Evolutionary conservation across 1,140 invertebrate species (phyloP), one percentile per base, ranked within the genome.

Genomic region (Delia radicum): DNA sequence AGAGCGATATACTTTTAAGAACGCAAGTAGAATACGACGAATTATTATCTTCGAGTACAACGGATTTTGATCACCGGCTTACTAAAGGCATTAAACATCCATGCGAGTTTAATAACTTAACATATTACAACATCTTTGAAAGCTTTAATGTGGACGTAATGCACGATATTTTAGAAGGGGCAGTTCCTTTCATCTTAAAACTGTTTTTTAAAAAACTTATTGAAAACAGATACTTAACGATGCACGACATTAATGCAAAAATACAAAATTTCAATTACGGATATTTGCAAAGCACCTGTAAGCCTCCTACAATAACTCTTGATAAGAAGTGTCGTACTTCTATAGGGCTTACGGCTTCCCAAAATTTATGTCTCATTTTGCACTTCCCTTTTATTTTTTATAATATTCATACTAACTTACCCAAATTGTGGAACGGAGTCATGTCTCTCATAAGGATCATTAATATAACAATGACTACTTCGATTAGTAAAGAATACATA

Each of bases 81-180:
- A 63, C 73, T 18, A 74, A 74, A 74, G 73, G 73, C 31, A 62
- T 74, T 24, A 74, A 74, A 63, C 29, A 31, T 31, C 10, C 48
- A 27, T 63, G 73, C 21, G 29, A 63, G 48, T 33, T 74, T 5
- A 74, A 74, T 13, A 63, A 74, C 12, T 37, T 74, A 21, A 7
- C 46, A 7, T 37, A 74, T 27, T 74, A 33, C 29, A 63, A 74
- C 7, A 74, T 62, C 27, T 63, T 74, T 33, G 18, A 62, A 37
- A 62, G 37, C 33, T 31, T 18, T 42, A 37, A 24, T 24, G 69
- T 73, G 15, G 69, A 73, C 15, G 21, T 73, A 1, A 73, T 73
- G 69, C 69, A 73, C 69, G 69, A 73, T 73, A 73, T 73, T 24
- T 42, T 73, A n/a, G 29, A 73, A 73, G 69, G 69, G 5, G 37